Base-by-base conservation (phyloP, 2,797 vertebrate genomes). In the Rallus crepitans region DNA sequence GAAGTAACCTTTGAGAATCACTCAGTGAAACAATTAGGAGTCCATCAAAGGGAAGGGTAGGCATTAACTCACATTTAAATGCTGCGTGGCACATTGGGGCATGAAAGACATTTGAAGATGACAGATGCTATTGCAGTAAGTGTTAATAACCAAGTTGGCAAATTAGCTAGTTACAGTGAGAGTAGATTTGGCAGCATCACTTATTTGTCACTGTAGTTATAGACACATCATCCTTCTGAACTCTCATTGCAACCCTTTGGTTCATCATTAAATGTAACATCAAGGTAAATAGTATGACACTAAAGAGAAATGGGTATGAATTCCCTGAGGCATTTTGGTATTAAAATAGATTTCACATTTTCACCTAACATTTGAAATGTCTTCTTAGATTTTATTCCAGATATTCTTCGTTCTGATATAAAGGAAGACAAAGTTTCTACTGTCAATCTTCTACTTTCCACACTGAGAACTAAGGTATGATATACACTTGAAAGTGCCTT, bases 371-470 rank as follows among this genome's bases (percentile, higher is more conserved):
- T 94, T 91, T 95, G 50, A 60, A 95, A 94, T 96, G 89, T 90
- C 27, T 39, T 96, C 94, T 94, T 97, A 99, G 99, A 99, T 96
- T 98, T 99, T 93, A 98, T 99, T 84, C 98, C 98, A 56, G 98
- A 98, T 97, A 99, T 99, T 95, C 96, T 99, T 94, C 97, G 93
- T 70, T 98, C 98, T 5, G 99, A 98, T 66, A 83, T 99, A 94
- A 99, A 98, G 97, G 99, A 99, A 94, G 99, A 99, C 94, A 97
- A 98, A 92, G 97, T 99, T 96, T 99, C 99, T 56, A 98, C 98
- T 3, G 94, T 99, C 96, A 99, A 95, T 95, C 98, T 99, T 76
- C 97, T 99, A 39, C 95, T 99, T 69, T 99, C 99, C 68, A 99
- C 99, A 0, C 96, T 99, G 71, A 98, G 98, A 97, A 97, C 98